Evolutionary conservation across 1,140 invertebrate genomes (phyloP), one percentile per base, ranked within the genome.

Genomic region (Pararge aegeria): DNA sequence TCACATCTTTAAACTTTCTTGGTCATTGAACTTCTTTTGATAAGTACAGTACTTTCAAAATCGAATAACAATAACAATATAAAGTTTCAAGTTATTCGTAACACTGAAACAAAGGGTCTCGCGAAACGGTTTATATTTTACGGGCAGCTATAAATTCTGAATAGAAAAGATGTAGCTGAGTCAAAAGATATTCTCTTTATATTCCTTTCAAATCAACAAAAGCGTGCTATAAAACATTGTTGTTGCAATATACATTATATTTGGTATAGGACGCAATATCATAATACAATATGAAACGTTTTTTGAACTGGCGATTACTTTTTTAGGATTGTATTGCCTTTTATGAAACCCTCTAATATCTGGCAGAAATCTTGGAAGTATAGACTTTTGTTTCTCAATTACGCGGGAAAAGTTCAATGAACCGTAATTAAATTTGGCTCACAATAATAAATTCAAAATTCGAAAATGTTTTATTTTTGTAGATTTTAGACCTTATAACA

Each of bases 111-210:
- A 52, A 52, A 52, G 34, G 37, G 30, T 12, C 16, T 38, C 20
- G 50, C 10, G 34, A 52, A 52, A 52, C 19, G 21, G 15, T 52
- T 52, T 52, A 6, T 52, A 34, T 52, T 51, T 51, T 37, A 52
- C 29, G 30, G 37, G 18, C 37, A 15, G 15, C 20, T 18, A 38
- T 57, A 57, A 57, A 57, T 57, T 50, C 29, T 20, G 19, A 56
- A 56, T 30, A 46, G 29, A 34, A 56, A 48, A 34, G 10, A 29
- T 19, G 20, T 29, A 55, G 21, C 34, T 34, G 30, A 29, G 42
- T 24, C 29, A 20, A 49, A 56, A 48, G 30, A 48, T 49, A 30
- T 49, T 49, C 37, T 50, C 44, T 57, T 57, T 57, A 30, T 50
- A 57, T 27, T 49, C 24, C 16, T 55, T 20, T 55, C 20, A 24